These are phyloP conservation scores for Geophilus truncorum DNA, from an alignment of 2,888 invertebrate species.

Conservation along the genomic window DNA sequence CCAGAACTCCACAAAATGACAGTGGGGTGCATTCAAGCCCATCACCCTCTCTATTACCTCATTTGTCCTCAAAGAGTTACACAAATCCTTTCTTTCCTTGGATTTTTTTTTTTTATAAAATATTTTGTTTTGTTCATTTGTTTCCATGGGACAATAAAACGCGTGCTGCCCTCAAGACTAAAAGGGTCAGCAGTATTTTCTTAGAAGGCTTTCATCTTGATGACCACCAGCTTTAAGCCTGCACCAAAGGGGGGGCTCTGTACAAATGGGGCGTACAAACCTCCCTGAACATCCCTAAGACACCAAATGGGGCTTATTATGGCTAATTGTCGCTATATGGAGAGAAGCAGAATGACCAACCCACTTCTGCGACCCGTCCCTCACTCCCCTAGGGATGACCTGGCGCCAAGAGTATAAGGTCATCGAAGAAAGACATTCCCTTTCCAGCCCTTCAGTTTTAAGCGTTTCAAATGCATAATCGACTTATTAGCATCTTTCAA, in stretches of 20 bases:
- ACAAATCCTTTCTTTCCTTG: neutral
- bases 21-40: neutral
- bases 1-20: neutral
- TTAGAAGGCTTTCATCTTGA: neutral
- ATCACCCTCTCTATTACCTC: too few relatives aligned
- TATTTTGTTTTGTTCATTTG: neutral
- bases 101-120: neutral
- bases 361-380: neutral
- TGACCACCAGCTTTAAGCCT: neutral
- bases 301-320: conserved; percentile 10
- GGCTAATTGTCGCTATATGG: conserved; percentile 5
- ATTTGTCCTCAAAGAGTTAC: neutral
- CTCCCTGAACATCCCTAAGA: neutral
- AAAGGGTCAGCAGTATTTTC: neutral
- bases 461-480: neutral
- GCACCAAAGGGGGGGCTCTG: neutral
- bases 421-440: neutral
- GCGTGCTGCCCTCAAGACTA: neutral
- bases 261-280: neutral
- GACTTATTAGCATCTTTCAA: neutral
- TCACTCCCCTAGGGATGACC: neutral
- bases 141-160: neutral
- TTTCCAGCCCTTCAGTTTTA: neutral
- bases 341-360: neutral
- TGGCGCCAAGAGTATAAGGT: neutral